Evolutionary conservation across 2,113 vertebrate species (phyloP).

Genomic region (Acanthisitta chloris): DNA sequence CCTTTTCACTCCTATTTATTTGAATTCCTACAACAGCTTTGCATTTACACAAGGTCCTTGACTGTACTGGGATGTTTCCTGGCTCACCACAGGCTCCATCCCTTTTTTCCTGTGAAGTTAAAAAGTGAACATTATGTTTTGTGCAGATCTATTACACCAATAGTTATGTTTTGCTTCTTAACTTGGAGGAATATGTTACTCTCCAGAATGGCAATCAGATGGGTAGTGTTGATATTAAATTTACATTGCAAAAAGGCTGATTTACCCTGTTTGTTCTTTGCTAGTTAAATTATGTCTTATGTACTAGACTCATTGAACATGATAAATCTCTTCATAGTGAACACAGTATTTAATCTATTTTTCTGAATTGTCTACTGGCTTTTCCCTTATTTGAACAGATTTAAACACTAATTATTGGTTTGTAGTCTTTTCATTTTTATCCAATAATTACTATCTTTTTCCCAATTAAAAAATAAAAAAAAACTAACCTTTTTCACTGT

Average conservation of each 20-base stretch:
- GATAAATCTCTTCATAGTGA: neutral
- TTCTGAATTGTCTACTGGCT: neutral
- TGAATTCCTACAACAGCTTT: neutral
- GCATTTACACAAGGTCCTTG: accelerated
- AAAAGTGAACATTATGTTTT: neutral
- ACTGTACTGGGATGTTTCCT: neutral
- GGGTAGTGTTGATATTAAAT: neutral
- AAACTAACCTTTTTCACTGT: neutral
- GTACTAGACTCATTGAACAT: neutral
- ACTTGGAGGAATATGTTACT: neutral
- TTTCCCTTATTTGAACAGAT: neutral
- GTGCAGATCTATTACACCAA: neutral
- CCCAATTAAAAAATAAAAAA: neutral
- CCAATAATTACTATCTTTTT: neutral
- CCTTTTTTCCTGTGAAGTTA: neutral
- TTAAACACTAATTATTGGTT: neutral
- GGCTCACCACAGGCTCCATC: neutral
- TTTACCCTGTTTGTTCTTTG: neutral
- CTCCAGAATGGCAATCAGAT: neutral
- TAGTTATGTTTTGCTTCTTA: neutral
- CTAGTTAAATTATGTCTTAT: neutral
- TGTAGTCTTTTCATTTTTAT: neutral
- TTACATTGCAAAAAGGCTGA: neutral
- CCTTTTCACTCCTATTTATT: neutral
- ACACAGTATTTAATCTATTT: neutral